Conservation (phyloP, 2,797 vertebrate genomes). For the Naso thynnoides region DNA sequence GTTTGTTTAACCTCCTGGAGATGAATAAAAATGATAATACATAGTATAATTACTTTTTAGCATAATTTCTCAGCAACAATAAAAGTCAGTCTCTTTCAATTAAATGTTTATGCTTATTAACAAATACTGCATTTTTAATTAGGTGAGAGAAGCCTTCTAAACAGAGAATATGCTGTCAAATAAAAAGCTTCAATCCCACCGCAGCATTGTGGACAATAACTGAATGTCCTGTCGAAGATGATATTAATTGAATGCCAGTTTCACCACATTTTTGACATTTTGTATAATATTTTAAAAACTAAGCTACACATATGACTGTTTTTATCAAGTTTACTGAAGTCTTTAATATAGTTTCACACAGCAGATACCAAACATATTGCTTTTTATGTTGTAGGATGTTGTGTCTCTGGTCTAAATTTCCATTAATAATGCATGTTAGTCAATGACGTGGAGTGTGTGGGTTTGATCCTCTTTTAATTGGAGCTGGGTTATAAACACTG, state of each 20-base stretch:
- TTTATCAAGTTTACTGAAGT: background rate
- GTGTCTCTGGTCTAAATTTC: slow-evolving; percentile 26
- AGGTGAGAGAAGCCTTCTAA: slow-evolving; percentile 38
- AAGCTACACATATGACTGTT: background rate
- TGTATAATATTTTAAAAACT: background rate
- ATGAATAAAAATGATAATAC: slow-evolving; percentile 47
- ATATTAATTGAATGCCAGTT: slow-evolving; percentile 32
- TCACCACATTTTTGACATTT: background rate
- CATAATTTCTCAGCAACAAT: slow-evolving; percentile 39
- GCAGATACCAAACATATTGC: background rate
- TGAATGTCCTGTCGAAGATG: slow-evolving; percentile 24
- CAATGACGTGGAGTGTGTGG: slow-evolving; percentile 49
- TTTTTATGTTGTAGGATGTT: slow-evolving; percentile 20
- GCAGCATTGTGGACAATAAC: slow-evolving; percentile 15
- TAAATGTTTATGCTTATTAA: slow-evolving; percentile 59
- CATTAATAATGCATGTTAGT: slow-evolving; percentile 55
- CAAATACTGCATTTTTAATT: slow-evolving; percentile 58
- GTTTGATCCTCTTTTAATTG: slow-evolving; percentile 65
- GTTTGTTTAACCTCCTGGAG: slow-evolving; percentile 35
- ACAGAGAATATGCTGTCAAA: slow-evolving; percentile 40
- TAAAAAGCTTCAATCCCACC: slow-evolving; percentile 39
- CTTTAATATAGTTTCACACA: slow-evolving; percentile 1
- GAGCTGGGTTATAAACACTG: slow-evolving; percentile 20
- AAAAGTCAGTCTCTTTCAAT: slow-evolving; percentile 42
- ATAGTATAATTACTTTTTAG: slow-evolving; percentile 42